These are phyloP conservation scores for Psittacus erithacus DNA, from an alignment of 2,113 vertebrate species.

Conservation along the genomic window DNA sequence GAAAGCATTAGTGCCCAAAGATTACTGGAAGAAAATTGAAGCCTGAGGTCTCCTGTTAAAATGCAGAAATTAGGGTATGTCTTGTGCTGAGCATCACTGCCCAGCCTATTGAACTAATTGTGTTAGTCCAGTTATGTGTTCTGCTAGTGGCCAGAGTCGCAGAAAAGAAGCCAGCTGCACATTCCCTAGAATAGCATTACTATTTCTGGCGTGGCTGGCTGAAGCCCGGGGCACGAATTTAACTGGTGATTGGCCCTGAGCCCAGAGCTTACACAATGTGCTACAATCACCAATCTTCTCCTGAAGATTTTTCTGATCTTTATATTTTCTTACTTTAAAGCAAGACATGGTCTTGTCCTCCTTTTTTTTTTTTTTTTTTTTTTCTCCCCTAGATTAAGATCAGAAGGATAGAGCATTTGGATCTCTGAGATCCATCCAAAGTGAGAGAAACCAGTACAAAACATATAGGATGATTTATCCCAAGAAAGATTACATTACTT, in stretches of 20 bases:
- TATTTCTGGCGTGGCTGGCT: constrained; percentile 24
- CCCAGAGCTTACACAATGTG: neutral
- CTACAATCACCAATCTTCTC: neutral
- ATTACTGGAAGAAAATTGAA: neutral
- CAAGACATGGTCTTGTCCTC: accelerated
- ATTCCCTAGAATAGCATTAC: neutral
- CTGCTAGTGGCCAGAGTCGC: neutral
- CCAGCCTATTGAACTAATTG: neutral
- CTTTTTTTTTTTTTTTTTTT: neutral
- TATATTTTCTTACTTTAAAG: neutral
- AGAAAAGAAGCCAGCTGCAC: constrained; percentile 14
- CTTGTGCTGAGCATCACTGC: neutral
- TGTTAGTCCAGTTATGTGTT: neutral
- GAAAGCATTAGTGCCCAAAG: neutral
- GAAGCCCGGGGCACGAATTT: constrained; percentile 2
- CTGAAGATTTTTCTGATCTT: neutral
- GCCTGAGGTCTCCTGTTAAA: neutral
- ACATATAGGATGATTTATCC: neutral
- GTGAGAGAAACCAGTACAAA: neutral
- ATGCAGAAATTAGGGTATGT: neutral
- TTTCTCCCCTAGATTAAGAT: neutral
- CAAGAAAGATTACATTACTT: neutral
- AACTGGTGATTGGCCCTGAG: constrained; percentile 21
- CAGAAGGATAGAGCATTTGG: neutral
- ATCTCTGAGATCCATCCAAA: neutral